Percentiles rank a stretch among this genome's conserved stretches.
Conservation (phyloP, 1,140 invertebrate genomes). For the Matsumurasca onukii region DNA sequence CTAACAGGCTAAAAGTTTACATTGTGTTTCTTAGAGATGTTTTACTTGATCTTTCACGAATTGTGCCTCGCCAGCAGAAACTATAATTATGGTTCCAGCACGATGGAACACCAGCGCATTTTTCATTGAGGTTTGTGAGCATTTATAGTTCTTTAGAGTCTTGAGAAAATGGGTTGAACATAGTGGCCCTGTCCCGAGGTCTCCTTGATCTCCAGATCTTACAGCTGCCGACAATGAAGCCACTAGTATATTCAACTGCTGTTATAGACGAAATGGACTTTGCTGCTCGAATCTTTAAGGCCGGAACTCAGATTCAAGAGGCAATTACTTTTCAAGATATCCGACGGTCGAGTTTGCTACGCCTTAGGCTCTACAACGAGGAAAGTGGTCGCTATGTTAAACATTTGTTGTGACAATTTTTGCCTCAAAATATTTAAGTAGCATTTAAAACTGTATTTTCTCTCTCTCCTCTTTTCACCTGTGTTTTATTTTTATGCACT, state of each 20-base stretch:
- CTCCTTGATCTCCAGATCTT: not conserved
- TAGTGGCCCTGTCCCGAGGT: not conserved
- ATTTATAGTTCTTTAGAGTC: not conserved
- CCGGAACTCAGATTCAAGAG: not conserved
- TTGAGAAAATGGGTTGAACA: not conserved
- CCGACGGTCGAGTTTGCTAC: constrained; percentile 5
- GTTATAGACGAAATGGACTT: constrained; percentile 15
- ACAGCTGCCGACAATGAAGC: constrained; percentile 8
- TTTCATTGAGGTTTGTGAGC: not conserved
- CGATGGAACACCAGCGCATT: constrained; percentile 3
- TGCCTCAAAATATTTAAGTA: not conserved
- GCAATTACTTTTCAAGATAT: no score
- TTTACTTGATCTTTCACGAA: not conserved
- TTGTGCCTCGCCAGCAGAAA: not conserved
- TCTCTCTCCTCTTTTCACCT: no score
- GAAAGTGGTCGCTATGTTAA: not conserved
- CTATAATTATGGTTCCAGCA: constrained; percentile 2
- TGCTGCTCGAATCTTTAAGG: constrained; percentile 8
- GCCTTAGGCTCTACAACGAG: not conserved
- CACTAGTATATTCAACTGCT: not conserved
- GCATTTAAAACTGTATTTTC: constrained; percentile 2
- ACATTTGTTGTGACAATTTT: constrained; percentile 13
- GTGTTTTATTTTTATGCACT: no score
- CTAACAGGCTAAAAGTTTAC: not conserved
- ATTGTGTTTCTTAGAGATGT: not conserved